Evolutionary conservation across 2,888 invertebrate genomes (phyloP).

Genomic region (Autographa pulchrina): DNA sequence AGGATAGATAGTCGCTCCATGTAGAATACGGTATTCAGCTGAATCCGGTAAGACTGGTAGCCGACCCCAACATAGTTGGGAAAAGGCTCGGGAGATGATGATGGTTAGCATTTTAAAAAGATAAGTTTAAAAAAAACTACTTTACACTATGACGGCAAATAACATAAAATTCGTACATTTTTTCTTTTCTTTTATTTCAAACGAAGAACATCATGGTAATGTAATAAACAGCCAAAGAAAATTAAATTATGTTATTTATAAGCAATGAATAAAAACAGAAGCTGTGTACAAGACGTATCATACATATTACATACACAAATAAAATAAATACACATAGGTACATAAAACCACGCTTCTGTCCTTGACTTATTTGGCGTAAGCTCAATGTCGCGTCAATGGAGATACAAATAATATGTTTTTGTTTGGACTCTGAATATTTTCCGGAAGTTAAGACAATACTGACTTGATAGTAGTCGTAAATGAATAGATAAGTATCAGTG

Average conservation of each 20-base stretch:
- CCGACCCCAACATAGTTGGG: no score
- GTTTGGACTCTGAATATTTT: background rate
- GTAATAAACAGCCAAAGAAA: slow-evolving; percentile 1
- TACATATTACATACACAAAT: slow-evolving; percentile 7
- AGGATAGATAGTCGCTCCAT: no score
- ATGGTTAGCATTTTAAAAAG: no score
- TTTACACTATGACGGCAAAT: no score
- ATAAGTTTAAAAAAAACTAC: no score
- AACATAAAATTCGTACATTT: no score
- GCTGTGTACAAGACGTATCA: background rate
- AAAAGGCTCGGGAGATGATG: no score
- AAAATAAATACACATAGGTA: slow-evolving; percentile 8
- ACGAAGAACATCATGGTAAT: background rate
- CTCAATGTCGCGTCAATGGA: slow-evolving; percentile 40
- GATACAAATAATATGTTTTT: slow-evolving; percentile 9
- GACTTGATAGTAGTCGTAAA: no score
- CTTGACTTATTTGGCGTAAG: slow-evolving; percentile 59
- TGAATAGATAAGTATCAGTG: no score
- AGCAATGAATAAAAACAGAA: background rate
- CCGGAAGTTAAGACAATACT: background rate
- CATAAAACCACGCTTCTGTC: slow-evolving; percentile 17
- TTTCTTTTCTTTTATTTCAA: no score
- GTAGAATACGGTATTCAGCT: no score
- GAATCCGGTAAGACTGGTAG: no score
- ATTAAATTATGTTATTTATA: background rate